phyloP scores from a whole-genome alignment of 1,140 invertebrate genomes.

The Drosophila neocordata region DNA sequence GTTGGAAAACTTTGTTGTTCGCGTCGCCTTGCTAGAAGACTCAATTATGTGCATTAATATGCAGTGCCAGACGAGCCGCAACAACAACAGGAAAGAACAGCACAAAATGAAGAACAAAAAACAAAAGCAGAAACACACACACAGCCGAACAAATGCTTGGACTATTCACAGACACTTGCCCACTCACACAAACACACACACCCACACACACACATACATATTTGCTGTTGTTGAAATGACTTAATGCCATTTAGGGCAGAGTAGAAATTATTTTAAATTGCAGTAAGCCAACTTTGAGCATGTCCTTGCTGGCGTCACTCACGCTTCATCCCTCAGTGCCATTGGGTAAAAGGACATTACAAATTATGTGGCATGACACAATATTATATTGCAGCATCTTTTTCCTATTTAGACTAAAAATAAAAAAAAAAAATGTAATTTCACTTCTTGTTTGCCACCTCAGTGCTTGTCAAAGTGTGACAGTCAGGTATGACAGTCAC shows the following conservation, averaged over 20 bases:
- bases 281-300: slow-evolving; percentile 48
- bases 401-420: slow-evolving; percentile 33
- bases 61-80: slow-evolving; percentile 39
- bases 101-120: slow-evolving; percentile 14
- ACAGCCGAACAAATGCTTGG: too few relatives aligned
- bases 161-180: slow-evolving; percentile 32
- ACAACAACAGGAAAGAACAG: slow-evolving; percentile 15
- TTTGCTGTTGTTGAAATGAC: slow-evolving; percentile 50
- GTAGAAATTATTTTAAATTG: slow-evolving; percentile 76
- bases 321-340: slow-evolving; percentile 1
- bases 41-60: slow-evolving; percentile 73
- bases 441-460: slow-evolving; percentile 28
- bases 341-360: slow-evolving; percentile 63
- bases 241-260: slow-evolving; percentile 74
- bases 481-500: background rate
- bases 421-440: slow-evolving; percentile 59
- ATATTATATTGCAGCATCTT: slow-evolving; percentile 32
- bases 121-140: slow-evolving; percentile 36
- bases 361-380: slow-evolving; percentile 49
- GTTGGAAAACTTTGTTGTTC: slow-evolving; percentile 20
- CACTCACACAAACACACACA: too few relatives aligned
- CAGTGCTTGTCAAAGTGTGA: background rate
- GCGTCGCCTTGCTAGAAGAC: slow-evolving; percentile 24
- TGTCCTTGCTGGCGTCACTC: slow-evolving; percentile 21
- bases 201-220: background rate